A percentile compares a stretch with the other conserved stretches of the same genome.
Conservation (phyloP, 2,888 invertebrate genomes). For the Dione vanillae region DNA sequence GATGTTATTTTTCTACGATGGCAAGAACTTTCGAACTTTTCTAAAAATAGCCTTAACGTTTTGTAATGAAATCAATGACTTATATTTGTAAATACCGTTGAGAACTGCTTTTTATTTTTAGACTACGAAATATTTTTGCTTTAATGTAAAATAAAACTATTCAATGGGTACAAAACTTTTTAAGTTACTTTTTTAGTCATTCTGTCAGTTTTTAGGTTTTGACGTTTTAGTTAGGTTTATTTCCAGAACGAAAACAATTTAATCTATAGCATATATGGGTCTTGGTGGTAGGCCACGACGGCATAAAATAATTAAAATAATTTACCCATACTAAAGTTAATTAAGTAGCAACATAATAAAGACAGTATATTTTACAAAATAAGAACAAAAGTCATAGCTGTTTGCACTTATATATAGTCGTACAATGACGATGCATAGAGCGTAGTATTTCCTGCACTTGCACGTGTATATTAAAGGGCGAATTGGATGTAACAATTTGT, state of each 20-base stretch:
- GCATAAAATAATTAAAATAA: not conserved
- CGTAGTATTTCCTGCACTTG: conserved; percentile 12
- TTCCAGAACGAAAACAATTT: no score
- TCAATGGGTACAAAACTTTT: no score
- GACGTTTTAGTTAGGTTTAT: no score
- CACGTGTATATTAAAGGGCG: conserved; percentile 8
- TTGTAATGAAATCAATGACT: not conserved
- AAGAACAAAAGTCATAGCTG: not conserved
- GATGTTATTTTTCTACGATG: conserved; percentile 5
- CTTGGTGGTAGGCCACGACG: no score
- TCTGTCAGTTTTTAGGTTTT: no score
- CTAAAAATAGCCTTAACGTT: not conserved
- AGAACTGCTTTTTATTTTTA: no score
- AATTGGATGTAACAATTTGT: not conserved
- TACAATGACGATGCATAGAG: conserved; percentile 7
- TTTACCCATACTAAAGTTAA: not conserved
- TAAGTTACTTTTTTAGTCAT: no score
- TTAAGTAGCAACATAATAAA: not conserved
- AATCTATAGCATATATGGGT: no score
- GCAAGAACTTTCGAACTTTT: conserved; percentile 3
- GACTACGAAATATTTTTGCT: no score
- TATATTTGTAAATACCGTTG: not conserved
- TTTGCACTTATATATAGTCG: not conserved
- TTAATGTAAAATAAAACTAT: no score
- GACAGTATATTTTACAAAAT: not conserved